Base-by-base conservation (phyloP, 2,113 vertebrate genomes). In the Oenanthe oenanthe region DNA sequence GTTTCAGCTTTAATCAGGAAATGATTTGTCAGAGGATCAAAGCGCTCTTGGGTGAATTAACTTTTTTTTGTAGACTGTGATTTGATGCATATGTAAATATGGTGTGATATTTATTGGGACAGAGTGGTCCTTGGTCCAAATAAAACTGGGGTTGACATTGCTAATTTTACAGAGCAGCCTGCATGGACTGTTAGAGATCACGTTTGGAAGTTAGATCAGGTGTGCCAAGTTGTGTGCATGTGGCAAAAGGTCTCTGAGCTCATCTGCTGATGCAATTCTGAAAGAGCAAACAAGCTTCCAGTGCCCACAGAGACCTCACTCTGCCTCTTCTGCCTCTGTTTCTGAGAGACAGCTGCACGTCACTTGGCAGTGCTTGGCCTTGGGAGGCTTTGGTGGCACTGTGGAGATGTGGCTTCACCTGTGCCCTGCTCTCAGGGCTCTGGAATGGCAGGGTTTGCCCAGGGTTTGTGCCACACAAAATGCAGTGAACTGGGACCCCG, bases 11-110 rank as follows among this genome's bases (percentile, higher is more conserved):
- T 94, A 97, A 93, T 92, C 91, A 94, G 98, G 97, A 98, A 98
- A 97, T 97, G 61, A 95, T 98, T 98, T 97, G 88, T 95, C 93
- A 82, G 62, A 88, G 82, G 96, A 98, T 98, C 97, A 98, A 98
- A 98, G 97, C 48, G 1, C 71, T 97, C 70, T 95, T 97, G 92
- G 74, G 74, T 94, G 79, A 97, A 94, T 75, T 78, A 94, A 96
- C 93, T 95, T 95, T 88, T 81, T 91, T 85, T 82, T 81, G n/a
- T 93, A 90, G 98, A 96, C 95, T 16, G 9, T 12, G 42, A 56
- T 96, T 95, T 91, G 89, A 96, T 20, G 51, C 86, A 84, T 78
- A 45, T 91, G 77, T 95, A 96, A 95, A 96, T 88, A 91, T 84
- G 88, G 25, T 12, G 77, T 87, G 70, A 57, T 97, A 57, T 67